These are phyloP conservation scores for Otus sunia DNA, from an alignment of 2,113 vertebrate species.

Conservation along the genomic window DNA sequence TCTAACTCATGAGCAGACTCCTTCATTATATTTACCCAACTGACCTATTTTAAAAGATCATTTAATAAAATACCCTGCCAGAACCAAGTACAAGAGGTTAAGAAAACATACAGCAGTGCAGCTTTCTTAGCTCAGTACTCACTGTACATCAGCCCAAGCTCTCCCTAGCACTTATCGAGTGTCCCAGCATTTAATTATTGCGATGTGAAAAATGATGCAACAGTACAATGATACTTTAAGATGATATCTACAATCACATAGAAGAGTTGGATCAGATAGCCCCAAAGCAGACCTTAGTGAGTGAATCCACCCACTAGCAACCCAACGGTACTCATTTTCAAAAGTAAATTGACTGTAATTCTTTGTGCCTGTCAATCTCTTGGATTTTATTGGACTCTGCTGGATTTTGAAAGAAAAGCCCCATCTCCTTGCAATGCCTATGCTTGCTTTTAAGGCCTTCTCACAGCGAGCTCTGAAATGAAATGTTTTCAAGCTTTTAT, in stretches of 20 bases:
- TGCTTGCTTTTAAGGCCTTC: neutral
- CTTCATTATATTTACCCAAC: constrained; percentile 3
- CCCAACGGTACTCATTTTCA: neutral
- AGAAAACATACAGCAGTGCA: neutral
- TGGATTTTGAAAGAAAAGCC: neutral
- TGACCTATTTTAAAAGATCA: neutral
- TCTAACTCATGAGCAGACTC: neutral
- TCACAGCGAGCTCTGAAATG: neutral
- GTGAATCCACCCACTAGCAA: neutral
- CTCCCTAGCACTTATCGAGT: neutral
- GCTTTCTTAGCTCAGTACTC: neutral
- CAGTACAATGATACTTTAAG: neutral
- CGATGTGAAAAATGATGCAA: neutral
- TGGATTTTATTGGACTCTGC: constrained; percentile 11
- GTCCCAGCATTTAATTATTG: neutral
- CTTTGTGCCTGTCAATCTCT: neutral
- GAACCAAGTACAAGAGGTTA: neutral
- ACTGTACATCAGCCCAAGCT: neutral
- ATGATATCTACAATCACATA: neutral
- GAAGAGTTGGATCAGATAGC: neutral
- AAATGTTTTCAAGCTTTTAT: neutral
- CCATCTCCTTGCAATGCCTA: neutral
- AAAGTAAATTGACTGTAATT: neutral
- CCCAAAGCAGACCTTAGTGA: neutral
- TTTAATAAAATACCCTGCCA: constrained; percentile 5